A percentile compares a stretch with the other conserved stretches of the same genome.
Evolutionary conservation across 1,140 invertebrate genomes (phyloP).

Genomic region (Oreohelix idahoensis): DNA sequence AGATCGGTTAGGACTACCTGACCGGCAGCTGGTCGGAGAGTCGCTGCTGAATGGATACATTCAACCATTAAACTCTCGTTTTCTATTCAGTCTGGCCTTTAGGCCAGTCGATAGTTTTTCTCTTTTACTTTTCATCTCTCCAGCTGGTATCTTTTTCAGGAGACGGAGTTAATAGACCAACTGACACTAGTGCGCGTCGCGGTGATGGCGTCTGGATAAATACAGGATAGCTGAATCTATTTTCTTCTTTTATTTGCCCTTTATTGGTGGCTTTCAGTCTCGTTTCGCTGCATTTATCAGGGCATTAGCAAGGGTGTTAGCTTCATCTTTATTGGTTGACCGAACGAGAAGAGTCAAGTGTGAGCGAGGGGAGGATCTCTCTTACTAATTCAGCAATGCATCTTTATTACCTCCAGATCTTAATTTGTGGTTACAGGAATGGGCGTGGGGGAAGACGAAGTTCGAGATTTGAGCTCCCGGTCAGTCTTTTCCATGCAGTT

Average conservation of each 20-base stretch:
- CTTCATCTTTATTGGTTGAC: not conserved
- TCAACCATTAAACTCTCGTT: not conserved
- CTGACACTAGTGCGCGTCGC: not conserved
- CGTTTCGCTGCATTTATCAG: constrained; percentile 15
- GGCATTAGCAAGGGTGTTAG: constrained; percentile 7
- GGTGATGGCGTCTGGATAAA: constrained; percentile 16
- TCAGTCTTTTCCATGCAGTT: constrained; percentile 15
- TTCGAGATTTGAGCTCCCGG: constrained; percentile 4
- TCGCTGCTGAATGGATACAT: not conserved
- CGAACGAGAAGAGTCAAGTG: constrained; percentile 13
- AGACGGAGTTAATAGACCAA: not conserved
- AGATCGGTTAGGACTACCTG: not conserved
- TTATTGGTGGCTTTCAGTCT: not conserved
- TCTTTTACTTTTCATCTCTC: no score
- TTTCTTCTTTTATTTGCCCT: constrained; percentile 16
- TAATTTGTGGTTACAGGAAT: constrained; percentile 27
- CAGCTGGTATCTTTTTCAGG: not conserved
- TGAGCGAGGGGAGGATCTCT: not conserved
- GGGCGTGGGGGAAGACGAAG: constrained; percentile 7
- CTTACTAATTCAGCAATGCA: constrained; percentile 31
- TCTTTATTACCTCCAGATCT: constrained; percentile 28
- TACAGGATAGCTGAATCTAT: not conserved
- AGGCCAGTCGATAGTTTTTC: not conserved
- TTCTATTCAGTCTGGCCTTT: not conserved
- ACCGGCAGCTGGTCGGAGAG: no score